Base-by-base conservation (phyloP, 2,797 vertebrate genomes). In the Crypturellus tataupa region DNA sequence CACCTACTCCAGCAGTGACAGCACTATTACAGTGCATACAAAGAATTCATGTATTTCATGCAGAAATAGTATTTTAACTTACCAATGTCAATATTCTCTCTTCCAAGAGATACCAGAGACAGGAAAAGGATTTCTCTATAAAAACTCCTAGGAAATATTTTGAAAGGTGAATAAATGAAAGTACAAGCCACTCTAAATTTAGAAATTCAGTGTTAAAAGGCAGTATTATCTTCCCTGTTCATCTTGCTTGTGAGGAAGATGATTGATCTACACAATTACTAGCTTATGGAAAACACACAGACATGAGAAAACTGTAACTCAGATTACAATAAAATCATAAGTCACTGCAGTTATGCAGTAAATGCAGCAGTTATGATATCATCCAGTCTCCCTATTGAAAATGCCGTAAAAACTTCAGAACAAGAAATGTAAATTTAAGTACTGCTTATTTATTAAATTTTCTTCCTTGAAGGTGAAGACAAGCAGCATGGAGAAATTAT, bases 11-110 rank as follows among this genome's bases (percentile, higher is more conserved):
- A 77, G 87, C 8, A 83, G 15, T 35, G 37, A 62, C 10, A 78
- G 40, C 8, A 15, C 23, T 56, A 7, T 21, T 77, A 56, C 29
- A n/a, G 18, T 56, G 55, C n/a, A 53, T 6, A 9, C 20, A 37
- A 86, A 70, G 23, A 31, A 73, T 64, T 42, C 8, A 47, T 14
- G 2, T 19, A 68, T 56, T 70, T 68, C 18, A 72, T 13, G 79
- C 10, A 59, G 5, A 56, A 10, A 12, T 25, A 62, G 31, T 31
- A 56, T 49, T 72, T 89, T 83, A 77, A 98, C 99, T 98, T 97
- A 99, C 99, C 99, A 12, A 99, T 98, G 85, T 99, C 99, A 94
- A 99, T 99, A 96, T 99, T 99, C 90, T 99, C 99, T 97, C 98
- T 98, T 90, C 99, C 99, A 97, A 99, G 98, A 63, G 99, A 98